Evolutionary conservation across 1,140 invertebrate genomes (phyloP), one percentile per base, ranked within the genome.

Genomic region (Eubasilissa regina): DNA sequence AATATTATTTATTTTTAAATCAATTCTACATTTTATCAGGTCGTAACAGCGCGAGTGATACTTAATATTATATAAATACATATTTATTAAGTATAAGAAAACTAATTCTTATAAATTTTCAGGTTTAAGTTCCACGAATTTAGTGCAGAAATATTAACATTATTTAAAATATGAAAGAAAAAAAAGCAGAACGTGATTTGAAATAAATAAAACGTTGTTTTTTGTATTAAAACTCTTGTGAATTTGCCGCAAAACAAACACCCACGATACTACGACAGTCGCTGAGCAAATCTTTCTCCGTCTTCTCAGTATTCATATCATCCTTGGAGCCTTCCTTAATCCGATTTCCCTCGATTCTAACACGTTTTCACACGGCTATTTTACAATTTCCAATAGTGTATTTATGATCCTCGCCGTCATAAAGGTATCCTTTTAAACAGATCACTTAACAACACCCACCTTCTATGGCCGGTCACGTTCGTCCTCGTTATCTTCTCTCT

Each of bases 361-460:
- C 72, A 74, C 72, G 72, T 74, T 74, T 74, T 74, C 72, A 74
- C 72, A 74, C 53, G 25, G 21, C 19, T 43, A 44, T 35, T 74
- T 74, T 19, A 74, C 51, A 35, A 68, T 68, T 51, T 47, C 47
- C 47, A 51, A 70, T 51, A 15, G 66, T 19, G 13, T 15, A 51
- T 70, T 70, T 70, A 70, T 48, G 66, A n/a, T 21, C 66, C 19
- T 48, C 15, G 10, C n/a, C 9, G 72, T 56, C 13, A 58, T 58
- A 74, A 74, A 74, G 53, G 51, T 74, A 51, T 74, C 72, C 72
- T 55, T 53, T 35, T 15, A 25, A 25, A 19, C 10, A 3, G 35
- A 51, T 70, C 51, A n/a, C 45, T 70, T 70, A 51, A 70, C 47
- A 48, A 53, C 66, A 25, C 66, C 17, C 19, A 13, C 47, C 45